These are phyloP conservation scores for Arenicola marina DNA, from an alignment of 2,888 invertebrate species.

Conservation along the genomic window DNA sequence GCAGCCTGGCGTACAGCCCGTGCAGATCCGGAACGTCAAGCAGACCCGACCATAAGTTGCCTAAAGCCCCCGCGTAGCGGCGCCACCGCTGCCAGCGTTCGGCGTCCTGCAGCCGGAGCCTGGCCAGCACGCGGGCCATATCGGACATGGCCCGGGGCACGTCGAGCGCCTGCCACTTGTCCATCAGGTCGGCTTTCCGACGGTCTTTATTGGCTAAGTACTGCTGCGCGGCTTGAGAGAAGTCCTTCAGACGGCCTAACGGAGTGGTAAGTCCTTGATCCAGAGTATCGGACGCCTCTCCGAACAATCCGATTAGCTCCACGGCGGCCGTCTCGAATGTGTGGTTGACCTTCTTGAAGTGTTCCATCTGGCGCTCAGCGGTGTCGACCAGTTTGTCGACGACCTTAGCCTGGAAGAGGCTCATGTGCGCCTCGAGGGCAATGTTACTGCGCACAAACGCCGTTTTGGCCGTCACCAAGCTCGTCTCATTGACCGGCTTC, in stretches of 20 bases:
- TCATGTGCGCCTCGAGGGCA: conserved; percentile 4
- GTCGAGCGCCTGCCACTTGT: conserved; percentile 1
- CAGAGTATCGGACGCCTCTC: background rate
- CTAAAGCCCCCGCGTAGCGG: background rate
- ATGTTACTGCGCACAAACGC: conserved; percentile 5
- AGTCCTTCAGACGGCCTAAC: conserved; percentile 6
- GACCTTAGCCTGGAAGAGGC: conserved; percentile 16
- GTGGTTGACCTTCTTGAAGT: conserved; percentile 13
- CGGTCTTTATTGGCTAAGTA: conserved; percentile 6
- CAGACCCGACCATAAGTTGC: conserved; percentile 15
- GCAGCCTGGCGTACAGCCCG: conserved; percentile 21
- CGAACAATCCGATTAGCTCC: background rate
- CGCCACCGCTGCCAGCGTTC: background rate
- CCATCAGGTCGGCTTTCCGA: conserved; percentile 9
- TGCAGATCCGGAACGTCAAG: conserved; percentile 14
- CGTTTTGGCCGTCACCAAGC: conserved; percentile 2
- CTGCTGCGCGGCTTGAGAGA: conserved; percentile 10
- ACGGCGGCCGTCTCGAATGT: conserved; percentile 1
- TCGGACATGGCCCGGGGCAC: background rate
- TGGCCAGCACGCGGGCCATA: conserved; percentile 1
- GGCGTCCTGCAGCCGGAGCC: background rate
- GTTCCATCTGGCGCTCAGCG: conserved; percentile 4
- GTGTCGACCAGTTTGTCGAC: conserved; percentile 2
- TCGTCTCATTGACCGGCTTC: conserved; percentile 18
- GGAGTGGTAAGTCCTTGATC: background rate